Percentiles rank a stretch among this genome's conserved stretches.
Evolutionary conservation across 2,113 vertebrate genomes (phyloP).

Genomic region (Pangasianodon gigas): DNA sequence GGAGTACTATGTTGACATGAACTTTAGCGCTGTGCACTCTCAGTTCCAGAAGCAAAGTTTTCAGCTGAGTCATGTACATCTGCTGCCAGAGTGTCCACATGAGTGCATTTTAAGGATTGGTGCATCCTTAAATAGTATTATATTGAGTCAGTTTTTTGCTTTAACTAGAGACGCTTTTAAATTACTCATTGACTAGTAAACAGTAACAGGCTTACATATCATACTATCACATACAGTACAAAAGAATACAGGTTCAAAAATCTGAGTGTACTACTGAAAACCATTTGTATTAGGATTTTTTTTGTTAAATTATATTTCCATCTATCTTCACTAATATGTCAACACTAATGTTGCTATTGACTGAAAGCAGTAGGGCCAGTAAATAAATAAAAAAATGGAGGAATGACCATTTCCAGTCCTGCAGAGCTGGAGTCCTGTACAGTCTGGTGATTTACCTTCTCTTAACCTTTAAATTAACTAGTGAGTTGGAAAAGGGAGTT

Average conservation of each 20-base stretch:
- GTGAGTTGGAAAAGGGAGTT: not conserved
- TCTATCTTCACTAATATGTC: not conserved
- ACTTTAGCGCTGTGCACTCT: not conserved
- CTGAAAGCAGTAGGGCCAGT: not conserved
- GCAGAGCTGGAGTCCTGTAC: not conserved
- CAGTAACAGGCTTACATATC: not conserved
- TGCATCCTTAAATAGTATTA: not conserved
- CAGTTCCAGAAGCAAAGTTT: not conserved
- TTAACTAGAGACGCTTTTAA: not conserved
- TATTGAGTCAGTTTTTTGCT: not conserved
- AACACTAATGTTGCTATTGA: not conserved
- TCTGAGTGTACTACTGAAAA: not conserved
- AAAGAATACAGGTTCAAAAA: not conserved
- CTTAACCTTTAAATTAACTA: not conserved
- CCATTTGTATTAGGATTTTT: not conserved
- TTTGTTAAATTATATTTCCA: not conserved
- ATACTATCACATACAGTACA: not conserved
- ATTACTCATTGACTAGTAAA: not conserved
- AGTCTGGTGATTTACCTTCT: not conserved
- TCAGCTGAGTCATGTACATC: not conserved
- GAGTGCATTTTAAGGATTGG: not conserved
- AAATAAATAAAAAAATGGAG: not conserved
- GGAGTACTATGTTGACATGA: not conserved
- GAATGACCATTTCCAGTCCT: not conserved
- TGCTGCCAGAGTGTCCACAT: not conserved